Base-by-base conservation (phyloP, 2,888 invertebrate species). In the Euzophera pinguis region DNA sequence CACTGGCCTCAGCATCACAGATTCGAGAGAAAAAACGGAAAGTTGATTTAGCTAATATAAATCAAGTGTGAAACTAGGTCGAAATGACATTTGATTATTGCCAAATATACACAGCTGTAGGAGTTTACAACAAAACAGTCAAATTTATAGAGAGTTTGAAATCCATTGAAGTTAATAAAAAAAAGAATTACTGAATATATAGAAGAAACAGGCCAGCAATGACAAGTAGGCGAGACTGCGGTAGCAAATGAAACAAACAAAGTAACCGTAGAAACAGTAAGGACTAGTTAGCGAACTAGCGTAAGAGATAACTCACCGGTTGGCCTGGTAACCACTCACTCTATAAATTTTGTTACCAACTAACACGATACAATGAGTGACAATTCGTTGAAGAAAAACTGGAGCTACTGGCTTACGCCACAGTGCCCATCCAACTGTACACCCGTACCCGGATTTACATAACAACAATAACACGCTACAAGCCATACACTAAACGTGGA, bases 371-470 rank as follows among this genome's bases (percentile, higher is more conserved):
- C 22, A 14, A 41, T 14, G 12, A 38, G 38, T 38, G 48, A 48
- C 48, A 48, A 48, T 37, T 37, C 48, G 12, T 13, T 13, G 13
- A 12, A 48, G n/a, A 47, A 41, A 41, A 42, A 50, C 50, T 50
- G 14, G 34, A 32, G 50, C 50, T 50, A 50, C 50, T 17, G 50
- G 41, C 50, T 50, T 50, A 34, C 50, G 50, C 50, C 50, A 45
- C 45, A 9, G 32, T 45, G 45, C 45, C 32, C 45, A 50, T 50
- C 34, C 41, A 42, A 42, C 50, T 54, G 42, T 52, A 51, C 56
- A 55, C n/a, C 55, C 48, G 41, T 56, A 54, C 52, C 53, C 52
- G 42, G 37, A 60, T 60, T 60, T 57, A 60, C 54, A 58, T 58
- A 58, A 58, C 52, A 45, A 52, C 54, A 56, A 58, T 54, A 54